These are phyloP conservation scores for Hydrotaea diabolus DNA, from an alignment of 2,888 invertebrate genomes.

Conservation along the genomic window DNA sequence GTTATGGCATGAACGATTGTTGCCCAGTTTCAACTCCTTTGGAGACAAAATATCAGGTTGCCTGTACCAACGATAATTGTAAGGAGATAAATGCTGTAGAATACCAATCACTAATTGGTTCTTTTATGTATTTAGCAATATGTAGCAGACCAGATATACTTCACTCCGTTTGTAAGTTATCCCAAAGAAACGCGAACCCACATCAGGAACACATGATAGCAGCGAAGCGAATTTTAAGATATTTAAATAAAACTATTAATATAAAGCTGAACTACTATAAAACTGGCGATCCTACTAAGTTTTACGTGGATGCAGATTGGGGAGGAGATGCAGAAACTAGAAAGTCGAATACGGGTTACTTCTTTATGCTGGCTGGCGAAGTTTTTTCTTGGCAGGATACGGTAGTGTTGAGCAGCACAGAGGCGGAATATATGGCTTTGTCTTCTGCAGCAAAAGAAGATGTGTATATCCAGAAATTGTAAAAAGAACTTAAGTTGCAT, in stretches of 20 bases:
- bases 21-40: slow-evolving; percentile 1
- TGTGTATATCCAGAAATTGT: not conserved
- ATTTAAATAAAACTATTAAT: slow-evolving; percentile 20
- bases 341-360: slow-evolving; percentile 42
- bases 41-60: slow-evolving; percentile 8
- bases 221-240: slow-evolving; percentile 21
- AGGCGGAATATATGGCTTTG: not conserved
- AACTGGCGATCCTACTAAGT: slow-evolving; percentile 11
- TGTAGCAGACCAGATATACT: slow-evolving; percentile 40
- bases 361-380: slow-evolving; percentile 68
- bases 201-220: slow-evolving; percentile 25
- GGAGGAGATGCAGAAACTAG: slow-evolving; percentile 4
- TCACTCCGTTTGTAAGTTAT: slow-evolving; percentile 37
- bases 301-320: slow-evolving; percentile 43
- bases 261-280: slow-evolving; percentile 6
- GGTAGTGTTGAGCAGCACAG: not conserved
- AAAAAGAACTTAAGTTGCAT: not conserved
- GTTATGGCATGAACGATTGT: slow-evolving; percentile 32
- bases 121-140: slow-evolving; percentile 34
- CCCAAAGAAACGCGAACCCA: slow-evolving; percentile 20
- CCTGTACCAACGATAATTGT: not conserved
- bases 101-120: slow-evolving; percentile 39
- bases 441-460: slow-evolving; percentile 38
- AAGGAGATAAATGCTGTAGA: not conserved
- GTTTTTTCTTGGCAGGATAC: slow-evolving; percentile 30